Evolutionary conservation across 2,113 vertebrate genomes (phyloP).

Genomic region (Pangasianodon gigas): DNA sequence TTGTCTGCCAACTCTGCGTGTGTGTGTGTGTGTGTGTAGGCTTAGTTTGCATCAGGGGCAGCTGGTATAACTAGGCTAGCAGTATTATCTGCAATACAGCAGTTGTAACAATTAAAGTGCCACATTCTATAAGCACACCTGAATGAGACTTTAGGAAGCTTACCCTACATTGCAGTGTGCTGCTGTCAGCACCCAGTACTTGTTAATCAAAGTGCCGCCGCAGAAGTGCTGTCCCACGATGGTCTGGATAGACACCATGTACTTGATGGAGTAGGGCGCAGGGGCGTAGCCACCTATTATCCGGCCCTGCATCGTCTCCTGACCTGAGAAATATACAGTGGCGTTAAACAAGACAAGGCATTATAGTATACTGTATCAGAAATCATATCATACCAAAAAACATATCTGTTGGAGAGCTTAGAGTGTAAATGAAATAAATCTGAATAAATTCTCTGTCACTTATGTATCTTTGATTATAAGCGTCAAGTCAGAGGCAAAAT

Average conservation of each 20-base stretch:
- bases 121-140: background rate
- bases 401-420: background rate
- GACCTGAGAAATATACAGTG: conserved; percentile 59
- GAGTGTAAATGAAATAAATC: background rate
- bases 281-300: conserved; percentile 77
- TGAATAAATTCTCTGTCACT: background rate
- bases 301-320: conserved; percentile 52
- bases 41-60: too few relatives aligned
- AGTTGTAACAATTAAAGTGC: background rate
- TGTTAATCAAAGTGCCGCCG: conserved; percentile 81
- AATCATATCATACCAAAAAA: background rate
- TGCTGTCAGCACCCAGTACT: conserved; percentile 84
- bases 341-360: conserved; percentile 2
- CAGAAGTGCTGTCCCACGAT: conserved; percentile 75
- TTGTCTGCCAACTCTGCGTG: too few relatives aligned
- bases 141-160: conserved; percentile 48
- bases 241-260: conserved; percentile 79
- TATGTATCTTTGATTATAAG: background rate
- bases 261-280: conserved; percentile 74
- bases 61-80: too few relatives aligned
- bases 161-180: conserved; percentile 84
- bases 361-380: background rate
- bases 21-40: too few relatives aligned
- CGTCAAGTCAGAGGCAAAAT: background rate
- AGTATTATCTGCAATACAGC: background rate